Percentiles rank a stretch among this genome's conserved stretches.
Evolutionary conservation across 2,797 vertebrate genomes (phyloP).

Genomic region (Silurus lanzhouensis): DNA sequence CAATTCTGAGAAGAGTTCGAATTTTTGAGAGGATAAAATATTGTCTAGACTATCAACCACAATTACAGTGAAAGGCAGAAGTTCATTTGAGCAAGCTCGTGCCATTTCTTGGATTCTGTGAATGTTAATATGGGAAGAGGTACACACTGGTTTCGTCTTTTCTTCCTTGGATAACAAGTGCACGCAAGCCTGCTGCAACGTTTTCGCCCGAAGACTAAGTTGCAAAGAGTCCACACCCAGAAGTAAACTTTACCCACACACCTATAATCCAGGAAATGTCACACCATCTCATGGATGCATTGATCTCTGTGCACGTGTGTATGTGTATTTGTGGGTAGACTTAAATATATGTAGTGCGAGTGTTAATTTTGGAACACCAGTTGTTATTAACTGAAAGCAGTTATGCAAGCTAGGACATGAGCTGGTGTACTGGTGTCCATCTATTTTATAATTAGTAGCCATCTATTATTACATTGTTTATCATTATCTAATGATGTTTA

Average conservation of each 20-base stretch:
- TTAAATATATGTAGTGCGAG: not conserved
- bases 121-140: not conserved
- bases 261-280: not conserved
- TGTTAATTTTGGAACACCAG: constrained; percentile 2
- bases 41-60: not conserved
- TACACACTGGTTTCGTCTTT: not conserved
- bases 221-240: not conserved
- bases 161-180: not conserved
- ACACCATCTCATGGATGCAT: not conserved
- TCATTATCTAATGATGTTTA: not conserved
- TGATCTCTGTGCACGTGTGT: not conserved
- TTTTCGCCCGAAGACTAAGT: not conserved
- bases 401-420: not conserved
- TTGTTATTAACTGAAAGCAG: not conserved
- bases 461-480: constrained; percentile 8
- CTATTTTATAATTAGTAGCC: not conserved
- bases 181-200: not conserved
- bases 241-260: not conserved
- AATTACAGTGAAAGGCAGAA: not conserved
- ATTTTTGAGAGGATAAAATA: not conserved
- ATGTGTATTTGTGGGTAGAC: not conserved
- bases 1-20: not conserved
- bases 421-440: not conserved
- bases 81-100: not conserved
- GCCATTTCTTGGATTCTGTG: not conserved